Evolutionary conservation across 2,888 invertebrate genomes (phyloP).

Genomic region (Barypeithes pellucidus): DNA sequence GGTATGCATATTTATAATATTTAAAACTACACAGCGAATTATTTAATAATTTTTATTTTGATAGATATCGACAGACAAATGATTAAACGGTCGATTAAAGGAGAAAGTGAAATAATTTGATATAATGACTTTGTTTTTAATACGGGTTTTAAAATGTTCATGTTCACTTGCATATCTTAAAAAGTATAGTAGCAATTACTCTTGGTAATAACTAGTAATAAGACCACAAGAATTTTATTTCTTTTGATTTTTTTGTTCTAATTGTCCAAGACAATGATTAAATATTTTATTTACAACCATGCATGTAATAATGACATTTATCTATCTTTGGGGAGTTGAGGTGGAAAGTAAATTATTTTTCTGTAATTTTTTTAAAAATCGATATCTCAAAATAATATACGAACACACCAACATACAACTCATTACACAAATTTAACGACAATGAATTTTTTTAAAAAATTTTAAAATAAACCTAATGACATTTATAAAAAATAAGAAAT

Average conservation of each 20-base stretch:
- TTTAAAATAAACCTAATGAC: too few relatives aligned
- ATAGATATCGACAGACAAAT: conserved; percentile 16
- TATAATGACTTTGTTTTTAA: conserved; percentile 32
- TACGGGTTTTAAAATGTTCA: neutral
- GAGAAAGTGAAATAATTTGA: conserved; percentile 40
- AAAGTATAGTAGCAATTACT: neutral
- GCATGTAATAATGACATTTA: too few relatives aligned
- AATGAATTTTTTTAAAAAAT: too few relatives aligned
- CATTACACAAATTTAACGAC: too few relatives aligned
- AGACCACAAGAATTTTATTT: neutral
- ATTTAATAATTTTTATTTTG: conserved; percentile 34
- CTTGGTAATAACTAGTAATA: neutral
- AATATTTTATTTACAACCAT: too few relatives aligned
- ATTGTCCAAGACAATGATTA: neutral
- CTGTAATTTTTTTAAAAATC: too few relatives aligned
- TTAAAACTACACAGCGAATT: conserved; percentile 30
- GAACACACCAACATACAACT: too few relatives aligned
- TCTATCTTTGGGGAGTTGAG: too few relatives aligned
- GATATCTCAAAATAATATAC: too few relatives aligned
- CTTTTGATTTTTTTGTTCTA: neutral
- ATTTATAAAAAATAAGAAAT: too few relatives aligned
- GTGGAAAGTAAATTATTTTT: too few relatives aligned
- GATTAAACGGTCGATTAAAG: conserved; percentile 35
- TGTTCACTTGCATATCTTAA: neutral
- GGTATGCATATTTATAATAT: too few relatives aligned